A percentile compares a stretch with the other conserved stretches of the same genome.
Conservation (phyloP, 2,888 invertebrate species). For the Microctonus aethiopoides region DNA sequence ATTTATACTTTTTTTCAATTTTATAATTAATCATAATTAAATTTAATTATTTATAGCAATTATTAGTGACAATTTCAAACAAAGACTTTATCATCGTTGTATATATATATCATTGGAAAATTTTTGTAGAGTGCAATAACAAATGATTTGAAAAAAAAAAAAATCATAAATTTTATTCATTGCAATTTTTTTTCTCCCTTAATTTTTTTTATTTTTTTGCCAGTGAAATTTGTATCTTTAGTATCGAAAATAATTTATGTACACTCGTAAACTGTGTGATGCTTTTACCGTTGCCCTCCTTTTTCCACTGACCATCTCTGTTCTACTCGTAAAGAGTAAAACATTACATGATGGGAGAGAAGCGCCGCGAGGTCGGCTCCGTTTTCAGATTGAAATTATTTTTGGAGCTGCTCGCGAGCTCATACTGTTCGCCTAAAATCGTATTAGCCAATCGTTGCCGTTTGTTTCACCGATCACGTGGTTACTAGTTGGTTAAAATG, state of each 20-base stretch:
- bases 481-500: constrained; percentile 18
- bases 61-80: background rate
- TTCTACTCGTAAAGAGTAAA: constrained; percentile 1
- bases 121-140: background rate
- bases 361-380: constrained; percentile 54
- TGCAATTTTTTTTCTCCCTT: background rate
- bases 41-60: background rate
- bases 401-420: constrained; percentile 55
- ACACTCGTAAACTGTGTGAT: background rate
- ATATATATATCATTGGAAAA: constrained; percentile 21
- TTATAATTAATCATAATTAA: background rate
- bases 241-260: background rate
- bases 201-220: no score
- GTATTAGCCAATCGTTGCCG: constrained; percentile 55
- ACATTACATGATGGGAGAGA: constrained; percentile 24
- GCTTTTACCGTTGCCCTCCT: background rate
- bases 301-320: constrained; percentile 7
- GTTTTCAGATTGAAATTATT: constrained; percentile 64
- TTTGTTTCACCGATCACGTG: constrained; percentile 46
- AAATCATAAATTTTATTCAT: background rate
- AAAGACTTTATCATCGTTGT: constrained; percentile 20
- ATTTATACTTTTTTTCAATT: background rate
- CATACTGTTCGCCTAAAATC: constrained; percentile 60
- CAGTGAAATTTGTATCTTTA: background rate
- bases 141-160: no score